Base-by-base conservation (phyloP, 2,797 vertebrate genomes). In the Sebastes dallii region DNA sequence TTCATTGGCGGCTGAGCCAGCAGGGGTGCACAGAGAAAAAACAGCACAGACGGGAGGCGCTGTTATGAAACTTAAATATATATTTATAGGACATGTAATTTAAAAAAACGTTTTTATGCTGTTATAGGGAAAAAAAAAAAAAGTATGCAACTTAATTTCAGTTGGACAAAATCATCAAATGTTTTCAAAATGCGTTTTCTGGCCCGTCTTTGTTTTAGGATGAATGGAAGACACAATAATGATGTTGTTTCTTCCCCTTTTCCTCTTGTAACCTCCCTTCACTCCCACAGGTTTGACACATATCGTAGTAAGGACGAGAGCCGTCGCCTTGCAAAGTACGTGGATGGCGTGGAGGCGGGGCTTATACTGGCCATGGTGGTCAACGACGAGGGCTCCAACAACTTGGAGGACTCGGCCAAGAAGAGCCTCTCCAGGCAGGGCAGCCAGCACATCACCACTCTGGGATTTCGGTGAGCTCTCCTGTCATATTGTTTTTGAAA, bases 311-410 rank as follows among this genome's bases (percentile, higher is more conserved):
- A 96, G 90, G 96, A 96, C 6, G 98, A 99, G 90, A 99, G 97
- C 10, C 83, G 91, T 3, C 97, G 98, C 1, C 95, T 99, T 72
- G 95, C 94, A n/a, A 95, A 96, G 80, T 98, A 97, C 22, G 84
- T 99, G 90, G 95, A 95, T 1, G 78, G 81, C 0, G 95, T 98
- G 74, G 93, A 93, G 0, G 80, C 90, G 0, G 97, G 97, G 46
- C 94, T 95, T 88, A 97, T 99, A 73, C 86, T 99, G 77, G 95
- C 96, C 0, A 95, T 99, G 22, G 95, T 98, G 72, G 97, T 99
- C 84, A 99, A 99, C 0, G 98, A 99, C 6, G 98, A 99, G 90
- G 98, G 97, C 61, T 99, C 98, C 36, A 97, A 96, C 88, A 97
- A 97, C 93, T 85, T 99, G 90, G 98, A 99, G 55, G 97, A 98